Conservation (phyloP, 2,113 vertebrate genomes). For the Cyanoramphus novaezelandiae region DNA sequence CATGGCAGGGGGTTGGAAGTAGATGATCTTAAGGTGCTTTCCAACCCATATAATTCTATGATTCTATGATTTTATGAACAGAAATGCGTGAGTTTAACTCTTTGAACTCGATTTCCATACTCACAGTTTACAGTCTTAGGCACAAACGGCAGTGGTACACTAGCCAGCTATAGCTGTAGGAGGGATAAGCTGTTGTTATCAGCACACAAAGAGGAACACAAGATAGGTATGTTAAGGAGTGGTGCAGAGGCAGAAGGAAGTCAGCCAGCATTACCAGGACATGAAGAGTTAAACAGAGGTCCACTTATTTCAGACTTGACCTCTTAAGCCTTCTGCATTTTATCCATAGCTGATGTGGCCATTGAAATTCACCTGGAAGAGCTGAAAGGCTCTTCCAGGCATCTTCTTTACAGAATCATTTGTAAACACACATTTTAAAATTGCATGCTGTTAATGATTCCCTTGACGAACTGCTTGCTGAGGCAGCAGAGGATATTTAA, state of each 20-base stretch:
- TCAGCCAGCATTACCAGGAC: neutral
- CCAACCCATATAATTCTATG: neutral
- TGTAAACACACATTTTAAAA: constrained; percentile 46
- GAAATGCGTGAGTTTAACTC: neutral
- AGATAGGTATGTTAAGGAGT: neutral
- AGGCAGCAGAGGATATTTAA: constrained; percentile 3
- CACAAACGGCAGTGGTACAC: rapidly evolving
- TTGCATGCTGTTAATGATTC: neutral
- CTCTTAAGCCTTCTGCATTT: neutral
- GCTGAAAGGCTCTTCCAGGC: neutral
- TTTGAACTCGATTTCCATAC: neutral
- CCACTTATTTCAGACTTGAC: neutral
- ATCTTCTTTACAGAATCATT: neutral
- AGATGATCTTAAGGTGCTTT: neutral
- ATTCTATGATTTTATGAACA: neutral
- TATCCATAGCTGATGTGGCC: neutral
- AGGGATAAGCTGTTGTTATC: neutral
- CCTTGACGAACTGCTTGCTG: neutral
- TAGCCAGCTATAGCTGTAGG: neutral
- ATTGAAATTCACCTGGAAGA: neutral
- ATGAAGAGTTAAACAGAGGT: neutral
- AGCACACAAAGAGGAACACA: neutral
- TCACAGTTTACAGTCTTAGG: neutral
- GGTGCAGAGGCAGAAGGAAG: neutral
- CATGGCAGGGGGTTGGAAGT: neutral